phyloP scores from a whole-genome alignment of 2,113 vertebrate genomes.

The human (Homo sapiens) region DNA sequence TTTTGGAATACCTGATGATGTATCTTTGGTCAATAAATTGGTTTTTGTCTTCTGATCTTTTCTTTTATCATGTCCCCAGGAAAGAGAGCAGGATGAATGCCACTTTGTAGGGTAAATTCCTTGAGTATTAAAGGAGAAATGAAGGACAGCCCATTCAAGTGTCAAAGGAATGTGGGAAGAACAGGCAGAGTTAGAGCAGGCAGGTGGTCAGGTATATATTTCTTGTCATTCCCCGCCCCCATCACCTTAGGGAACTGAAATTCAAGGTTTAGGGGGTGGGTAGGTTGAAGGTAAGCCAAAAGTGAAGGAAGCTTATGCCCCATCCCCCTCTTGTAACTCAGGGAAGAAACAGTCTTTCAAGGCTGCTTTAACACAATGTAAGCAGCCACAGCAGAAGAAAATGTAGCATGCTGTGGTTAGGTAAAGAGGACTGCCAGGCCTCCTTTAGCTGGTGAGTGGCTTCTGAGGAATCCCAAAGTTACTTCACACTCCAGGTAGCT shows the following conservation, averaged over 20 bases:
- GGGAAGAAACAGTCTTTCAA: background rate
- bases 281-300: background rate
- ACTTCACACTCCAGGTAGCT: background rate
- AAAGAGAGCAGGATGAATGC: background rate
- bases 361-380: background rate
- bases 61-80: background rate
- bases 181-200: background rate
- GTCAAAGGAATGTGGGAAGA: background rate
- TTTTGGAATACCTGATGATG: conserved; percentile 17
- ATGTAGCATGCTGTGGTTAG: background rate
- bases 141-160: background rate
- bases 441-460: background rate
- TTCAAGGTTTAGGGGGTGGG: background rate
- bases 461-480: conserved; percentile 7
- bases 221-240: background rate
- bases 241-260: background rate
- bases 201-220: background rate
- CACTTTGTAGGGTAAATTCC: conserved; percentile 6
- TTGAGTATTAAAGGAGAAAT: conserved; percentile 33
- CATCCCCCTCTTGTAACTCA: background rate
- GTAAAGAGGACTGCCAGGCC: background rate
- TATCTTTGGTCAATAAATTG: conserved; percentile 12
- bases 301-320: background rate
- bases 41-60: conserved; percentile 12
- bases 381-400: background rate